Base-by-base conservation (phyloP, 2,797 vertebrate genomes). In the Tenualosa ilisha region DNA sequence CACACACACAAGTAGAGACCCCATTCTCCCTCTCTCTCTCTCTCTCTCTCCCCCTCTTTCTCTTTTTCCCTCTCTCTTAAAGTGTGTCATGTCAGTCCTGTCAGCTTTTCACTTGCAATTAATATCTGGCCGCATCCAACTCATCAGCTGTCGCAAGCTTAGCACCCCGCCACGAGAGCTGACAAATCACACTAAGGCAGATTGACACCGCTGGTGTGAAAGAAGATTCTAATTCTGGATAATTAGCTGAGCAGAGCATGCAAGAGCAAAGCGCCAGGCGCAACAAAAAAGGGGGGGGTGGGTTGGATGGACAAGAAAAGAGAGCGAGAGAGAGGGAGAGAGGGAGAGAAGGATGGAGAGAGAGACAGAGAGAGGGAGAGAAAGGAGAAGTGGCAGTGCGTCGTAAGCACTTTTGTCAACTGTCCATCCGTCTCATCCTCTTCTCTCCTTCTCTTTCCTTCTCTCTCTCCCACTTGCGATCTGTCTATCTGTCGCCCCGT, bases 41-140 rank as follows among this genome's bases (percentile, higher is more conserved):
- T 84, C 84, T 53, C 85, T 22, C 50, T 75, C 37, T 56, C 72
- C 54, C 81, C 84, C 85, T 84, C 88, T 46, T 49, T 61, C 85
- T 53, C 85, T 22, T 50, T 75, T 31, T 56, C 72, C 51, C 82
- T 84, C 85, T 84, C 88, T 50, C 51, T 72, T 56, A 59, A 72
- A 72, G 65, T 85, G 85, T 85, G 86, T 88, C 88, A 89, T 90
- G 93, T 95, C 94, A 93, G 92, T 93, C 90, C 96, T 96, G 96
- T 97, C 96, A 96, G 96, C 97, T 96, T 97, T 97, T 98, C 97
- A 97, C 96, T 96, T 96, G 92, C 94, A 96, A 97, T 97, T 97
- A 98, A 95, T 95, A 93, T 93, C 94, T 91, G 93, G 95, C 93
- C 94, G 91, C 92, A 92, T 94, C 92, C 89, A 92, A 92, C 94